These are phyloP conservation scores for Chrysolina oricalcia DNA, from an alignment of 2,888 invertebrate species.

Conservation along the genomic window DNA sequence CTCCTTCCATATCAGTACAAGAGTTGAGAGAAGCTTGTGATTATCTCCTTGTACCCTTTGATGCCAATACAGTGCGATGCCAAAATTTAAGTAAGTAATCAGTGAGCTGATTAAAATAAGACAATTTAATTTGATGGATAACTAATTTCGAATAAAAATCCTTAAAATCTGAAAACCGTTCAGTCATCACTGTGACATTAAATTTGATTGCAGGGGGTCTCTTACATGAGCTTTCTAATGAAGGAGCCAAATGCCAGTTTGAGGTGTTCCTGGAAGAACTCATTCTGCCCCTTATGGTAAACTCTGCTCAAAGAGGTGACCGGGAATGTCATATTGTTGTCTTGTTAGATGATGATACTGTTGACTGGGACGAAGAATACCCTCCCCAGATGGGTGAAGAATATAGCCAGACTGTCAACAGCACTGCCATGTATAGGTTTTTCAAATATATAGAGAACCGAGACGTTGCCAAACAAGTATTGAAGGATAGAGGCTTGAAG, in stretches of 20 bases:
- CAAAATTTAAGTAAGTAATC: conserved; percentile 90
- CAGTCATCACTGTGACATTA: not conserved
- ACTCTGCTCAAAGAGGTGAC: conserved; percentile 94
- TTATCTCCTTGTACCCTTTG: conserved; percentile 97
- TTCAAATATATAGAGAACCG: conserved; percentile 99
- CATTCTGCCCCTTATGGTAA: conserved; percentile 97
- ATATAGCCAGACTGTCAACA: conserved; percentile 96
- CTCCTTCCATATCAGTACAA: conserved; percentile 95
- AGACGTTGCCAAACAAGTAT: conserved; percentile 98
- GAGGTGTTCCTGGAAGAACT: conserved; percentile 96
- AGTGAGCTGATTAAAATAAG: not conserved
- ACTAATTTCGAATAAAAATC: too few relatives aligned
- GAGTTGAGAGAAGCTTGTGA: conserved; percentile 99
- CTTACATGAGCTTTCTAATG: conserved; percentile 98
- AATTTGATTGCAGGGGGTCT: conserved; percentile 80
- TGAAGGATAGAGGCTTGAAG: conserved; percentile 98
- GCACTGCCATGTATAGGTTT: conserved; percentile 96
- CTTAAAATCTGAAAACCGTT: not conserved
- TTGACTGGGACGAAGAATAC: conserved; percentile 99
- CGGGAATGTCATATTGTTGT: conserved; percentile 98
- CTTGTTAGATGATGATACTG: conserved; percentile 94
- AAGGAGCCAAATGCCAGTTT: conserved; percentile 98
- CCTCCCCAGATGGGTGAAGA: conserved; percentile 99
- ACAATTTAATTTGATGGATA: too few relatives aligned
- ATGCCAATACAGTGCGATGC: conserved; percentile 95